Base-by-base conservation (phyloP, 2,888 invertebrate species). In the Zhuqinia jingwanae region DNA sequence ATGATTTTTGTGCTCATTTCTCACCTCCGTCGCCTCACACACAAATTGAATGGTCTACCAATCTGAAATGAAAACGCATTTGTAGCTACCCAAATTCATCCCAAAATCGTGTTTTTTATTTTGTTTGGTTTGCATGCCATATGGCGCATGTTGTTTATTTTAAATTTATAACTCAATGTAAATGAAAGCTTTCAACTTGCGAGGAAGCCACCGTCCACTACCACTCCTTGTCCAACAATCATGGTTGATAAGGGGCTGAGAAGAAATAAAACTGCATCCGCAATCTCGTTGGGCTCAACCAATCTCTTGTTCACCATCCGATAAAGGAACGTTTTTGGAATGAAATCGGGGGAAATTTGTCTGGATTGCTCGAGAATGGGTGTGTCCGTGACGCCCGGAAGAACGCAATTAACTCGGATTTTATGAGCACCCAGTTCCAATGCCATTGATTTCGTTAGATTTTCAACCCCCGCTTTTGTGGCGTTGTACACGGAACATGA, bases 391-490 rank as follows among this genome's bases (percentile, higher is more conserved):
- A 1, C 13, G 17, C 58, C 45, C 6, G 94, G 94, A 90, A 93
- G 93, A 1, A 94, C 93, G 53, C 92, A 91, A 90, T 94, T 94
- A 1, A 94, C 93, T n/a, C 88, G 76, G 27, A 89, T 89, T 2
- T 83, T 85, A n/a, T 88, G 75, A 13, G 65, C 50, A 5, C 93
- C 94, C 10, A 94, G 91, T 91, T 94, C 94, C 10, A 92, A 87
- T 2, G 94, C 93, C 93, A 94, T 93, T 25, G 92, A 92, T 88
- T 92, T 92, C 0, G 94, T 93, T 0, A 93, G 88, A 86, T 92
- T 92, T 88, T 94, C 94, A 8, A 94, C 90, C 5, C 93, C 94
- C 6, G 92, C 93, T 90, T 94, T 63, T 8, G n/a, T 36, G 27
- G 17, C 30, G 1, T 15, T 11, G 13, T 58, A 58, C 6, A 58